Evolutionary conservation across 2,797 vertebrate genomes (phyloP), one percentile per base, ranked within the genome.

Genomic region (Crypturellus tataupa): DNA sequence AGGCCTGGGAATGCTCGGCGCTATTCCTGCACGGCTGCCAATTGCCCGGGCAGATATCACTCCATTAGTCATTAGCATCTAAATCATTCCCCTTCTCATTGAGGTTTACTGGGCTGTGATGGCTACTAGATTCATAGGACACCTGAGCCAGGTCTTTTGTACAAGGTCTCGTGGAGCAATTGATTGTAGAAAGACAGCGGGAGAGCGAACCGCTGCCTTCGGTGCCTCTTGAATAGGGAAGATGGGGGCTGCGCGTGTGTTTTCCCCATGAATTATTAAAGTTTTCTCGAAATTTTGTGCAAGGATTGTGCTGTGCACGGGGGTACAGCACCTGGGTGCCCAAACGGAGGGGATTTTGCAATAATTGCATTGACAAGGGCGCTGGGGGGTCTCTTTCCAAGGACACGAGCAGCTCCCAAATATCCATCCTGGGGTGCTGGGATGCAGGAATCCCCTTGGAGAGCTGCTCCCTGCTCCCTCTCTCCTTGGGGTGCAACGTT

Each of bases 51-150:
- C 87, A 96, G 95, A 91, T 93, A 94, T 90, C 94, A 90, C 94
- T 95, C 94, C 88, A 82, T 94, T 93, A 97, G 95, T 95, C 95
- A 96, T 97, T 96, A 96, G 96, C 85, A 95, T 95, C 95, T 95
- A 95, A 95, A 95, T 97, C 92, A 94, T 96, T 82, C 93, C 94
- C 68, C 94, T 94, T 86, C 95, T 92, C 86, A 94, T 96, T 96
- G 94, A 94, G 91, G 89, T 94, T 97, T 96, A 94, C 94, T 95
- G 95, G 94, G 85, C 91, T 96, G 95, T 95, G 95, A 95, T 96
- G 95, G 95, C 96, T 83, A 94, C 95, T 96, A 56, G 93, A 96
- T 95, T 95, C 90, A 95, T 67, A 80, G 96, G 94, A 84, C 92
- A 95, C 88, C 94, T 91, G 94, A 96, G 94, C 93, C 94, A 96